These are phyloP conservation scores for Alosa alosa DNA, from an alignment of 2,113 vertebrate species.

Conservation along the genomic window DNA sequence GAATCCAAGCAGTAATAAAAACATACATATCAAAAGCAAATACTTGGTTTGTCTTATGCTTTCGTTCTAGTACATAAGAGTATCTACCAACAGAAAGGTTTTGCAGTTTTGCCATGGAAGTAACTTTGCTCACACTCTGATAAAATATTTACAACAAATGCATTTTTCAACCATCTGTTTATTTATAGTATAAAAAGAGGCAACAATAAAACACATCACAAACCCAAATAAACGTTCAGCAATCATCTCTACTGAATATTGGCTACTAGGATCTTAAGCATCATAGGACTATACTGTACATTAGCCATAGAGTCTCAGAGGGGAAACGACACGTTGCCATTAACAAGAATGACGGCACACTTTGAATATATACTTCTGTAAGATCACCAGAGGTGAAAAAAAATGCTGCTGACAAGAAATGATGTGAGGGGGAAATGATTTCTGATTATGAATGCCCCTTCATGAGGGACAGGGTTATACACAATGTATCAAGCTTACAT, in stretches of 20 bases:
- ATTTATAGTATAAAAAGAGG: slow-evolving; percentile 55
- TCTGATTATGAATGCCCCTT: background rate
- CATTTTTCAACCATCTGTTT: slow-evolving; percentile 41
- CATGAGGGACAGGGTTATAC: background rate
- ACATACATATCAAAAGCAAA: background rate
- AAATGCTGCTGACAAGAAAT: background rate
- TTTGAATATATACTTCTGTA: background rate
- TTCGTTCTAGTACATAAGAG: too few species aligned
- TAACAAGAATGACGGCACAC: background rate
- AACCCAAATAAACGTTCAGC: background rate
- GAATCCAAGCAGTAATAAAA: slow-evolving; percentile 19
- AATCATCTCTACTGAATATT: slow-evolving; percentile 25
- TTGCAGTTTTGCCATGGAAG: background rate
- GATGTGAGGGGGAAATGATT: background rate
- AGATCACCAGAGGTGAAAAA: background rate
- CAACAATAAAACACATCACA: slow-evolving; percentile 61
- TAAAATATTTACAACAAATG: background rate
- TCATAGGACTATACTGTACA: background rate
- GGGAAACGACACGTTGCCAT: background rate
- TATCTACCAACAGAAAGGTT: background rate
- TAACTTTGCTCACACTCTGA: background rate
- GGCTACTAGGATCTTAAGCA: slow-evolving; percentile 31
- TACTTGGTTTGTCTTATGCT: background rate
- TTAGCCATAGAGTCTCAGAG: background rate
- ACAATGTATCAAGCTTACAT: background rate